Conservation (phyloP, 2,797 vertebrate species). For the Stomatorhinus walkeri region DNA sequence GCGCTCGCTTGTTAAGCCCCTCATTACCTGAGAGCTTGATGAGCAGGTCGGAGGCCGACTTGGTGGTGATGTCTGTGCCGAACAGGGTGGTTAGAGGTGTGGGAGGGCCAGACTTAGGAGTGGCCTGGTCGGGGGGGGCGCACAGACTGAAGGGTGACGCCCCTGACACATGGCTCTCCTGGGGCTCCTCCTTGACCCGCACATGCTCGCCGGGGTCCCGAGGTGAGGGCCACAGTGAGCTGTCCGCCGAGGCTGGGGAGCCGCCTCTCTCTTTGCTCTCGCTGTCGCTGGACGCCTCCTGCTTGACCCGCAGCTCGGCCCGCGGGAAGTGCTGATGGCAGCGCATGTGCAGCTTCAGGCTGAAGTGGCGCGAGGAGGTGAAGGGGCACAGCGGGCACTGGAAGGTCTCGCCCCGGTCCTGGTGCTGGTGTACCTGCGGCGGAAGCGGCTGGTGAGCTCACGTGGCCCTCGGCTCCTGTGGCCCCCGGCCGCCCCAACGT, state of each 20-base stretch:
- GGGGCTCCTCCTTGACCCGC: conserved; percentile 75
- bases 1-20: not conserved
- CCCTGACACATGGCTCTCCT: conserved; percentile 56
- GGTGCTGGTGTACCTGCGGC: conserved; percentile 94
- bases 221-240: conserved; percentile 37
- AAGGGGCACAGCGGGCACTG: conserved; percentile 80
- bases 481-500: conserved; percentile 98
- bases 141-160: conserved; percentile 58
- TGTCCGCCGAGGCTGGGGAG: conserved; percentile 58
- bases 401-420: conserved; percentile 97
- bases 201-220: conserved; percentile 62
- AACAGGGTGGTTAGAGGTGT: conserved; percentile 55
- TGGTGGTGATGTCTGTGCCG: conserved; percentile 94
- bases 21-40: conserved; percentile 93
- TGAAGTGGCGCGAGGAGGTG: conserved; percentile 76
- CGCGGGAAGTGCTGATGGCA: conserved; percentile 90
- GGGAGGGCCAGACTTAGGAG: conserved; percentile 4
- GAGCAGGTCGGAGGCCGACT: conserved; percentile 96
- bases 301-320: conserved; percentile 94
- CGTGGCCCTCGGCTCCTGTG: conserved; percentile 44
- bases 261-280: conserved; percentile 70
- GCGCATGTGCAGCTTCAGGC: conserved; percentile 78
- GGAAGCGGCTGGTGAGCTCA: conserved; percentile 37
- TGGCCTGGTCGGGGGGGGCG: conserved; percentile 63
- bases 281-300: conserved; percentile 85